Evolutionary conservation across 2,888 invertebrate species (phyloP).

Genomic region (Dorcus parallelipipedus): DNA sequence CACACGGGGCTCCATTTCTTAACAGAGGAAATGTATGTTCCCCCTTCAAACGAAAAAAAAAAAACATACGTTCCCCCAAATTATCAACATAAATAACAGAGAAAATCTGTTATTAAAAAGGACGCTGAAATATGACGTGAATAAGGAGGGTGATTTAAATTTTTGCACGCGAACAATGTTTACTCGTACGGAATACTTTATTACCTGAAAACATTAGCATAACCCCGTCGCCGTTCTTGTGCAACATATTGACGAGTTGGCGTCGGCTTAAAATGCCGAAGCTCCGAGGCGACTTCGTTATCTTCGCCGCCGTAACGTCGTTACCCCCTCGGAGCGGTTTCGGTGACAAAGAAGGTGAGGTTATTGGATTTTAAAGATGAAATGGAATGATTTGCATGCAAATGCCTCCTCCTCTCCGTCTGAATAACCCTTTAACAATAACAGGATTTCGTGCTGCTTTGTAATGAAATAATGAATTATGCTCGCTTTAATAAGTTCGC

Average conservation of each 20-base stretch:
- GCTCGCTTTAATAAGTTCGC: neutral
- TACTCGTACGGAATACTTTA: neutral
- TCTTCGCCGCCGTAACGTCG: conserved; percentile 9
- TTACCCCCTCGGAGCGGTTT: conserved; percentile 1
- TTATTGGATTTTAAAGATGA: conserved; percentile 25
- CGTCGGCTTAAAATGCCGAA: conserved; percentile 4
- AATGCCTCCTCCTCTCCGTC: conserved; percentile 12
- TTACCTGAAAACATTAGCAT: conserved; percentile 4
- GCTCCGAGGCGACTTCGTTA: conserved; percentile 7
- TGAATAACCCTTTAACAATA: conserved; percentile 23
- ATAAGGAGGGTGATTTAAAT: neutral
- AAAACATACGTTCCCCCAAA: conserved; percentile 11
- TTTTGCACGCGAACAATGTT: neutral
- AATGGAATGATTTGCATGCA: conserved; percentile 24
- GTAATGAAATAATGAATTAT: neutral
- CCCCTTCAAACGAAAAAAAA: conserved; percentile 17
- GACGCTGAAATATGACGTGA: neutral
- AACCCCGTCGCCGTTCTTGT: neutral
- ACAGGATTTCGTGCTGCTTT: conserved; percentile 2
- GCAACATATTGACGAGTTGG: neutral
- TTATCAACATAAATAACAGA: neutral
- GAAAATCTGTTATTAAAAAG: conserved; percentile 2
- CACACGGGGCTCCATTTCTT: too few relatives aligned
- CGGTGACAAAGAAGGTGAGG: conserved; percentile 17
- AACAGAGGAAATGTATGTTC: too few relatives aligned